phyloP scores from a whole-genome alignment of 2,113 vertebrate species.

The Psephotus haematonotus region DNA sequence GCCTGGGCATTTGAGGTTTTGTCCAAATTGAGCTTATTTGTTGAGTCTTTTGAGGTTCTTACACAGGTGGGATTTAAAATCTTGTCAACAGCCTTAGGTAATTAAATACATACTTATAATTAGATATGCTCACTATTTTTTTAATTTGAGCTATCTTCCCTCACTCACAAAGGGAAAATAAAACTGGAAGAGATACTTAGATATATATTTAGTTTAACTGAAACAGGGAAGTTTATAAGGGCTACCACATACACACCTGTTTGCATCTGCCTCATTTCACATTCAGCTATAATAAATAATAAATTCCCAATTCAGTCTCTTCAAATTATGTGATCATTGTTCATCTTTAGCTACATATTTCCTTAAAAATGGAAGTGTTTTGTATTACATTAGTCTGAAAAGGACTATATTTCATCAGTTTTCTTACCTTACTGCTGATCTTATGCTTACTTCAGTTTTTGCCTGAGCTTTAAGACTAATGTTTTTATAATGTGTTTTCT shows the following conservation, averaged over 20 bases:
- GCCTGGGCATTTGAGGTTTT: neutral
- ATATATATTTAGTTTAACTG: neutral
- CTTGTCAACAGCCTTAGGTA: neutral
- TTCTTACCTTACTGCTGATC: neutral
- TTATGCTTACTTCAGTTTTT: neutral
- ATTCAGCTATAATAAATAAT: neutral
- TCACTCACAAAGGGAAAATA: neutral
- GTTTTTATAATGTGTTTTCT: neutral
- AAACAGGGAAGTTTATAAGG: neutral
- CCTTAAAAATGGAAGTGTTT: neutral
- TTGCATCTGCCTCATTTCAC: neutral
- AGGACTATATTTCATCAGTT: neutral
- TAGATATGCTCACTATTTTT: neutral
- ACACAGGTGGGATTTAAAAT: neutral
- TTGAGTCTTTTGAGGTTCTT: neutral
- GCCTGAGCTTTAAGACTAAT: neutral
- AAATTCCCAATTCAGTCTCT: neutral
- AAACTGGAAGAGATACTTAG: neutral
- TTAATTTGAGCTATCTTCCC: neutral
- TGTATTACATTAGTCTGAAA: neutral
- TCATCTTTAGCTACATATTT: neutral
- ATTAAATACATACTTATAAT: neutral
- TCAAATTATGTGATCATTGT: neutral
- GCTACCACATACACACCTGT: neutral
- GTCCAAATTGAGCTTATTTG: neutral